Percentiles rank a stretch among this genome's conserved stretches.
phyloP scores from a whole-genome alignment of 2,797 vertebrate species.

The Myotis vivesi region DNA sequence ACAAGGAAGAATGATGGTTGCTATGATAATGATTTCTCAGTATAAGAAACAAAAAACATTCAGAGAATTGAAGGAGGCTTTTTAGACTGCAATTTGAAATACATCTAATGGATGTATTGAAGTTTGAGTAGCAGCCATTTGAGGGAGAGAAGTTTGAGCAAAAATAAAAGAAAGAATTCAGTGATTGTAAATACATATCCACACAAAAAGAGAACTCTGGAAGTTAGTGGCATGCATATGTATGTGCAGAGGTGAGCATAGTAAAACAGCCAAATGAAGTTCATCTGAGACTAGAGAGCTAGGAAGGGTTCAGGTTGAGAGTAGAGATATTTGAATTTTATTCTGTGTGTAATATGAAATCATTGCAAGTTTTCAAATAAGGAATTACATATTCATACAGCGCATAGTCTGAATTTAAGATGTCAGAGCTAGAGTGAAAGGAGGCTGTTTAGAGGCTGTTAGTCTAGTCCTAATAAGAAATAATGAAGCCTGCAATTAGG shows the following conservation, averaged over 20 bases:
- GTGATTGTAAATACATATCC: not conserved
- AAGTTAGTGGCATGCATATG: not conserved
- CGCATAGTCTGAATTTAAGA: not conserved
- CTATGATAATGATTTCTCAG: not conserved
- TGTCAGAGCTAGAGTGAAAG: not conserved
- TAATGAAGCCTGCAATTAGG: constrained; percentile 48
- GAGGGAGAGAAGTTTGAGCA: not conserved
- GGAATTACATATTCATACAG: not conserved
- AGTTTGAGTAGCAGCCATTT: not conserved
- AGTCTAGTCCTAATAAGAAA: constrained; percentile 24
- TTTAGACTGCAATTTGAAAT: not conserved
- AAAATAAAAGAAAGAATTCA: not conserved
- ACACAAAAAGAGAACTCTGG: not conserved
- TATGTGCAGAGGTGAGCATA: not conserved
- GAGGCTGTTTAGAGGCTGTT: not conserved
- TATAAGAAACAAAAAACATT: not conserved
- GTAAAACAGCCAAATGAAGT: not conserved
- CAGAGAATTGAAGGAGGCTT: not conserved
- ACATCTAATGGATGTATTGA: not conserved
- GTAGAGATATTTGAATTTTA: not conserved
- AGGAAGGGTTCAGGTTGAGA: not conserved
- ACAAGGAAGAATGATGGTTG: not conserved
- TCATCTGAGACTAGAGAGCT: not conserved
- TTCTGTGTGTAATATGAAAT: not conserved
- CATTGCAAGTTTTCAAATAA: not conserved